Percentiles rank a stretch among this genome's conserved stretches.
Evolutionary conservation across 2,888 invertebrate species (phyloP).

Genomic region (Meteorus colon): DNA sequence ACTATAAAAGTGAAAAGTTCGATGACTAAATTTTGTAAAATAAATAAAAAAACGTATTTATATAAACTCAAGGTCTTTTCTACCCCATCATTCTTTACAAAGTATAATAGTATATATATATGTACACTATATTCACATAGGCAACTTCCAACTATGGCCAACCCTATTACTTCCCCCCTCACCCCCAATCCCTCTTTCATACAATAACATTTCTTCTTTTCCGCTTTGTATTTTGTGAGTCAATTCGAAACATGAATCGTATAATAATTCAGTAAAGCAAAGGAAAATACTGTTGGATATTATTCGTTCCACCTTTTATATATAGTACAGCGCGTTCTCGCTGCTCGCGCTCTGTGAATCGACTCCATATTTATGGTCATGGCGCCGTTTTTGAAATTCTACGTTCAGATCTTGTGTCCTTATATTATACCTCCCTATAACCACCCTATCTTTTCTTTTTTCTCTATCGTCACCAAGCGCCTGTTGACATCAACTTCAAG

Average conservation of each 20-base stretch:
- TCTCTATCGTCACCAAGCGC: neutral
- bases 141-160: slow-evolving; percentile 21
- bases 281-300: slow-evolving; percentile 69
- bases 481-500: slow-evolving; percentile 20
- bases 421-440: slow-evolving; percentile 19
- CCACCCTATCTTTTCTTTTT: neutral
- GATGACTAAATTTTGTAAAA: too few species aligned
- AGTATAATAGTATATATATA: too few species aligned
- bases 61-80: too few species aligned
- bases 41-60: too few species aligned
- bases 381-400: slow-evolving; percentile 51
- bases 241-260: slow-evolving; percentile 73
- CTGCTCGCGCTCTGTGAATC: slow-evolving; percentile 52
- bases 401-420: slow-evolving; percentile 15
- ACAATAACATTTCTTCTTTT: slow-evolving; percentile 72
- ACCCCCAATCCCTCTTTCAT: slow-evolving; percentile 51
- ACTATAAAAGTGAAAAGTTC: neutral
- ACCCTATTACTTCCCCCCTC: slow-evolving; percentile 19
- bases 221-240: slow-evolving; percentile 73
- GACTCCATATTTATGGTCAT: slow-evolving; percentile 62
- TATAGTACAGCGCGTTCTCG: neutral
- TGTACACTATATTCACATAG: too few species aligned
- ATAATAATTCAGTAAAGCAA: slow-evolving; percentile 71
- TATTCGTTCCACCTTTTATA: slow-evolving; percentile 63
- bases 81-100: too few species aligned